phyloP scores from a whole-genome alignment of 2,888 invertebrate genomes.

The Norana najaformis region DNA sequence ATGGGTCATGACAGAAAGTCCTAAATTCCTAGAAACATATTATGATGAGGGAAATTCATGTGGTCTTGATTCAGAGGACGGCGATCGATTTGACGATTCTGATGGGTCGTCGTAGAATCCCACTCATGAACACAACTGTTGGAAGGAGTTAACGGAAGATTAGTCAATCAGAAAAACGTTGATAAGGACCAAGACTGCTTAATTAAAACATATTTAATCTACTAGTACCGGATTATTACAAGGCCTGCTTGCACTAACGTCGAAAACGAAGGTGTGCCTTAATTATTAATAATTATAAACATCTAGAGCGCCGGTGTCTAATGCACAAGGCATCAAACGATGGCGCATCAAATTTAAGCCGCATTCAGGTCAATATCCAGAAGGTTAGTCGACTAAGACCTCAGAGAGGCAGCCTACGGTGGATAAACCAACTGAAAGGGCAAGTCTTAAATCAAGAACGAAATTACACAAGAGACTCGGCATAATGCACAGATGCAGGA shows the following conservation, averaged over 20 bases:
- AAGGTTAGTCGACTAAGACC: no score
- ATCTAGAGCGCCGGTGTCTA: no score
- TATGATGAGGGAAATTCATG: neutral
- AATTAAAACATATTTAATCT: neutral
- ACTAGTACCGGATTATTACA: neutral
- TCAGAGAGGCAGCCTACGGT: no score
- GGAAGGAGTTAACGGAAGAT: neutral
- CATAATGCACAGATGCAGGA: no score
- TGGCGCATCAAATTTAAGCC: no score
- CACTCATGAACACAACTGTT: neutral
- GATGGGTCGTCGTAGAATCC: neutral
- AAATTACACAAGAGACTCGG: no score
- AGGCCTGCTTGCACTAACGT: neutral
- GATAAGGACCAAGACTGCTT: neutral
- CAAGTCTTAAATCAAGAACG: no score
- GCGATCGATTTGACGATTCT: neutral
- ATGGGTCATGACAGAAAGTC: neutral
- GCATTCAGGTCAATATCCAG: no score
- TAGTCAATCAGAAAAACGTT: no score
- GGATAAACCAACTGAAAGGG: no score
- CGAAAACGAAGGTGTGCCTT: neutral
- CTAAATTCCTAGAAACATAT: neutral
- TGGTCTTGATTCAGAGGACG: neutral
- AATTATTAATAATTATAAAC: neutral
- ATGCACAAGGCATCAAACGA: no score